Conservation (phyloP, 2,888 invertebrate genomes). For the Panopea generosa region DNA sequence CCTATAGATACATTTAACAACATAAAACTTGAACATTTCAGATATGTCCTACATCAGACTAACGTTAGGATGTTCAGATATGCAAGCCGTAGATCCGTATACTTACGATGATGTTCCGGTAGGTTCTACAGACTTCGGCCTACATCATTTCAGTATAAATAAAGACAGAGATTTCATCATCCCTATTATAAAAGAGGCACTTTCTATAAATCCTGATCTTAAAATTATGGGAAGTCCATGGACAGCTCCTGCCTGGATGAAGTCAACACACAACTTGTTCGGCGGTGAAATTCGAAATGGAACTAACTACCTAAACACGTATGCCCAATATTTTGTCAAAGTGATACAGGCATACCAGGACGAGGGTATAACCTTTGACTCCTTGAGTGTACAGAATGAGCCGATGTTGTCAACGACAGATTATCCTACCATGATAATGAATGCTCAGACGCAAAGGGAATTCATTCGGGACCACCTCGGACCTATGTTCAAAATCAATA, state of each 20-base stretch:
- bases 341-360: conserved; percentile 55
- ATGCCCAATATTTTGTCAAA: conserved; percentile 51
- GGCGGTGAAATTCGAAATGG: conserved; percentile 60
- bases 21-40: too few relatives aligned
- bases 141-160: conserved; percentile 60
- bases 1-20: too few relatives aligned
- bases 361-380: conserved; percentile 59
- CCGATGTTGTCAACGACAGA: conserved; percentile 39
- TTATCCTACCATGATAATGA: conserved; percentile 65
- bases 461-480: conserved; percentile 60
- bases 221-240: conserved; percentile 59
- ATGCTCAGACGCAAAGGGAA: conserved; percentile 43
- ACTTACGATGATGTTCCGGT: conserved; percentile 45
- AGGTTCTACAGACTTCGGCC: conserved; percentile 50
- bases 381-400: conserved; percentile 63
- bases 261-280: conserved; percentile 41
- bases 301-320: conserved; percentile 43
- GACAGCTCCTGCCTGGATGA: conserved; percentile 66
- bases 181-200: conserved; percentile 59
- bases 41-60: conserved; percentile 43
- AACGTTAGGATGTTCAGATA: conserved; percentile 60
- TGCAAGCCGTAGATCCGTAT: conserved; percentile 57
- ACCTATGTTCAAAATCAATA: conserved; percentile 48
- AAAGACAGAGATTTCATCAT: conserved; percentile 59
- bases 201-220: conserved; percentile 49